phyloP scores from a whole-genome alignment of 2,888 invertebrate species.

The Xestia c-nigrum region DNA sequence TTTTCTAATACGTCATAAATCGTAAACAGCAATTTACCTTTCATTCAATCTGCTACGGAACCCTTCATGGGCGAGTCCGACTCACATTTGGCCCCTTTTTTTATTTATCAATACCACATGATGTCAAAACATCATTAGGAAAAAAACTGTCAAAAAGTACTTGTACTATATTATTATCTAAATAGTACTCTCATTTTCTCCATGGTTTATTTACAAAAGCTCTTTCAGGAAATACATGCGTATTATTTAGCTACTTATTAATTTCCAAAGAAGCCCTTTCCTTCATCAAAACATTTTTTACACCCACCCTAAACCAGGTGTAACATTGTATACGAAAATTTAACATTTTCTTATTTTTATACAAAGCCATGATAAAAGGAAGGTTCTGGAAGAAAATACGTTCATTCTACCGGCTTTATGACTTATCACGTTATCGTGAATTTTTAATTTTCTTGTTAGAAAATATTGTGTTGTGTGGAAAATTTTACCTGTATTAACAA shows the following conservation, averaged over 20 bases:
- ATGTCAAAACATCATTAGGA: no score
- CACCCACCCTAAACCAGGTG: constrained; percentile 38
- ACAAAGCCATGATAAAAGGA: constrained; percentile 40
- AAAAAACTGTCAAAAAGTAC: not conserved
- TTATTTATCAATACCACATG: no score
- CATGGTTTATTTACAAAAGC: not conserved
- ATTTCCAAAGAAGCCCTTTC: not conserved
- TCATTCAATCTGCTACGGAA: no score
- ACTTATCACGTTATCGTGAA: constrained; percentile 44
- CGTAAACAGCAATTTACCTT: no score
- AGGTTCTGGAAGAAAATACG: constrained; percentile 40
- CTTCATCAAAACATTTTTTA: constrained; percentile 38
- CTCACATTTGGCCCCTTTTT: no score
- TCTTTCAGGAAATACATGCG: not conserved
- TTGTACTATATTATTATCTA: not conserved
- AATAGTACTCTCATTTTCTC: not conserved
- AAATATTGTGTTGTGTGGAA: constrained; percentile 7
- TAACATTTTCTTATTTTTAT: constrained; percentile 19
- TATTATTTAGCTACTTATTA: not conserved
- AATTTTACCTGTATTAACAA: not conserved
- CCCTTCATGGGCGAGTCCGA: no score
- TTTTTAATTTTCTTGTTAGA: constrained; percentile 52
- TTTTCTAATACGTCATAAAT: no score
- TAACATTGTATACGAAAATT: constrained; percentile 30
- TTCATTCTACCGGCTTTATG: constrained; percentile 44